Evolutionary conservation across 1,140 invertebrate species (phyloP).

Genomic region (Capitella teleta): DNA sequence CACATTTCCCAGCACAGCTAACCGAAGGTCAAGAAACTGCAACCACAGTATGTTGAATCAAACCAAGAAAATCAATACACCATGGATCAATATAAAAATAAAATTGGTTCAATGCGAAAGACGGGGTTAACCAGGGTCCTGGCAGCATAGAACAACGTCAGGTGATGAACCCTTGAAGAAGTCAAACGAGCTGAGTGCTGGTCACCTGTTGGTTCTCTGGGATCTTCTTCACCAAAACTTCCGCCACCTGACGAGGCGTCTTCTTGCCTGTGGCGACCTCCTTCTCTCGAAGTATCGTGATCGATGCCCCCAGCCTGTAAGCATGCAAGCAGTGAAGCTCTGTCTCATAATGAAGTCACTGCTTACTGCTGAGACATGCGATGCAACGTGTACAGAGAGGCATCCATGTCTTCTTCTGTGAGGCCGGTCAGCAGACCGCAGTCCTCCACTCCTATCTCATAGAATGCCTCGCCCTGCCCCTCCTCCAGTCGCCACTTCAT

Average conservation of each 20-base stretch:
- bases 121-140: no score
- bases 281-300: constrained; percentile 54
- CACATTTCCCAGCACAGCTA: constrained; percentile 99
- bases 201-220: constrained; percentile 74
- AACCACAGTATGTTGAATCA: constrained; percentile 2
- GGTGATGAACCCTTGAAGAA: no score
- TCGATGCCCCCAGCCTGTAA: constrained; percentile 64
- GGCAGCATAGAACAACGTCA: no score
- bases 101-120: no score
- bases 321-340: neutral
- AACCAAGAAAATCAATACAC: neutral
- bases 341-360: no score
- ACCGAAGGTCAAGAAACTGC: constrained; percentile 47
- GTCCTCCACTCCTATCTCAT: constrained; percentile 92
- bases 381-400: constrained; percentile 67
- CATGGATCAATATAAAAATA: neutral
- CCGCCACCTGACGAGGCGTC: constrained; percentile 50
- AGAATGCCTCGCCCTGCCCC: constrained; percentile 76
- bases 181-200: no score
- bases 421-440: constrained; percentile 76
- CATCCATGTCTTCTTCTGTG: constrained; percentile 63
- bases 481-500: constrained; percentile 48
- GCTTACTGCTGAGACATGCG: constrained; percentile 53
- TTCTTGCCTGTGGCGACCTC: constrained; percentile 36
- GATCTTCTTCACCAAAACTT: constrained; percentile 80